Percentiles rank a stretch among this genome's conserved stretches.
Conservation (phyloP, 2,797 vertebrate species). For the Darevskia mixta region DNA sequence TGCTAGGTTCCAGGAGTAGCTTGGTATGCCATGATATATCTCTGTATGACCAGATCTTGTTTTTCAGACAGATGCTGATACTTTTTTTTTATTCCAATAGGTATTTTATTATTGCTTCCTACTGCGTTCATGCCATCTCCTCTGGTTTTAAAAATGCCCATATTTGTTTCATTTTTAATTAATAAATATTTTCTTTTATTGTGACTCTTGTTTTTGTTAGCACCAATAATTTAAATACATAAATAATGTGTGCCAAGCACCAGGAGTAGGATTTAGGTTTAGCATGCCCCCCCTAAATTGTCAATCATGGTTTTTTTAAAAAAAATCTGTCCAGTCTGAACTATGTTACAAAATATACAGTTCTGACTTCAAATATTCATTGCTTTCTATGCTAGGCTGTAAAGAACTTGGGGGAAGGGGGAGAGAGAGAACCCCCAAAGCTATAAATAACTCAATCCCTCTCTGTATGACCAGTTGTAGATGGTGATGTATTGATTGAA, state of each 20-base stretch:
- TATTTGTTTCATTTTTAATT: background rate
- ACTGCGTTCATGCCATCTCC: background rate
- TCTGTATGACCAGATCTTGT: background rate
- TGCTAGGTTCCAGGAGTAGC: no score
- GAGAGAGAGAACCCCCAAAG: background rate
- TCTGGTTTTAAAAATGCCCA: background rate
- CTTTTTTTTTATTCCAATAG: background rate
- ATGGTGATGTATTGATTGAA: constrained; percentile 46
- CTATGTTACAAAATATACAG: background rate
- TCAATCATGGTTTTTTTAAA: background rate
- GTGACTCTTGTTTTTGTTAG: background rate
- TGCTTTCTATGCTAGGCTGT: background rate
- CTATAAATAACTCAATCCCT: constrained; percentile 43
- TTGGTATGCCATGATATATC: background rate
- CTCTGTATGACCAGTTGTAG: constrained; percentile 21
- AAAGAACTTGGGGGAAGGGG: background rate
- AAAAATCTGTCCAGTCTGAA: background rate
- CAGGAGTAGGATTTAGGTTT: background rate
- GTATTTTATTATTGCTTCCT: background rate
- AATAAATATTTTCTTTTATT: background rate
- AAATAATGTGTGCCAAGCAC: background rate
- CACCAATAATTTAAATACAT: background rate
- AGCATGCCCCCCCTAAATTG: background rate
- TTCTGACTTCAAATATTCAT: background rate
- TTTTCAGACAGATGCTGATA: background rate